Evolutionary conservation across 2,888 invertebrate species (phyloP), one percentile per base, ranked within the genome.

Genomic region (Euphydryas editha): DNA sequence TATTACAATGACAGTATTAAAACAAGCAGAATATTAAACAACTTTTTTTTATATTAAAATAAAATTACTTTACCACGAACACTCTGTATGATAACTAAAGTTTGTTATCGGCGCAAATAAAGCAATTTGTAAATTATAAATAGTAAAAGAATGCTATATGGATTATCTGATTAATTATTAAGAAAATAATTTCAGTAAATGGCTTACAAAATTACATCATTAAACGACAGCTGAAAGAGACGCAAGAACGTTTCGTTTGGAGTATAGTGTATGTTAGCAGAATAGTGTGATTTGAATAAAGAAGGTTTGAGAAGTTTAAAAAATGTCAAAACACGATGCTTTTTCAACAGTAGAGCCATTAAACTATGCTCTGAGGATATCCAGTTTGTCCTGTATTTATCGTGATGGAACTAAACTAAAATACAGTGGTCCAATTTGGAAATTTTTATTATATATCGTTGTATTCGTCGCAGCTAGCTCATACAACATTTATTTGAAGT

Each of bases 321-420:
- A n/a, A 56, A 10, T 6, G 15, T 20, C 10, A 13, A 42, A 58
- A 17, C 51, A 1, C 7, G 64, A 64, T 18, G 64, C 63, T 7
- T 61, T 61, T 36, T 64, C 64, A 13, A 68, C 64, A 13, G 1
- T 57, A n/a, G 39, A 44, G 24, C 54, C 58, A 37, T 44, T 68
- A 30, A 63, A 68, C 17, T 7, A 57, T 37, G 37, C 54, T 36
- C 36, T 68, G 8, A 58, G 46, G 13, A 18, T 46, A 17, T 24
- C 64, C 5, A 64, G 64, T 10, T 39, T 68, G 2, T 64, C 64
- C 3, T 46, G 42, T 7, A 49, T 68, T 13, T 36, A 57, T n/a
- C 49, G 64, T 13, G 18, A 36, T 37, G 36, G 58, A 6, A 46
- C 55, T 11, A 68, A 46, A 21, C 18, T 68, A 18, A 36, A 57